These are phyloP conservation scores for Haliclona indistincta DNA, from an alignment of 37 sponge, comb jelly and placozoan species.

Conservation along the genomic window DNA sequence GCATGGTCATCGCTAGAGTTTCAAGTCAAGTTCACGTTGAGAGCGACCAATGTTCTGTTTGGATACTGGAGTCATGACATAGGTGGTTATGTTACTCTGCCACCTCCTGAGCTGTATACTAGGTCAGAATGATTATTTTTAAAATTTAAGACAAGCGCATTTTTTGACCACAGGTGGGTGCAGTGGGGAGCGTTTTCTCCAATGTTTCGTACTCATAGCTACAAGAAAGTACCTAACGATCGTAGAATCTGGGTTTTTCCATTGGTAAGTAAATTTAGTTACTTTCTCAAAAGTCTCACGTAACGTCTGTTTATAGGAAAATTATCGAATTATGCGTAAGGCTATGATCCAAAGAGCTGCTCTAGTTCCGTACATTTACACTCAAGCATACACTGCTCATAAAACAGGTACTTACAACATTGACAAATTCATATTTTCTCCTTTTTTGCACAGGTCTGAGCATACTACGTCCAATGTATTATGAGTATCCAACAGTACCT, in stretches of 20 bases:
- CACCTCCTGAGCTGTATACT: slow-evolving; percentile 75
- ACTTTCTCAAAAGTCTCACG: too few relatives aligned
- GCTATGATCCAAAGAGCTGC: slow-evolving; percentile 41
- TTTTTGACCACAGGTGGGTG: slow-evolving; percentile 52
- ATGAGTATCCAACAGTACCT: too few relatives aligned
- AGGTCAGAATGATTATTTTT: slow-evolving; percentile 14
- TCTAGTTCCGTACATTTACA: slow-evolving; percentile 76
- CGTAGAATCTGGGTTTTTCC: slow-evolving; percentile 77
- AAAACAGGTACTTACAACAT: slow-evolving; percentile 65
- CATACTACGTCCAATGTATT: too few relatives aligned
- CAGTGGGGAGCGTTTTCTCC: slow-evolving; percentile 88
- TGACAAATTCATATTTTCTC: too few relatives aligned
- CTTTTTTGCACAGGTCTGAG: too few relatives aligned
- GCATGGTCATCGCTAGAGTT: slow-evolving; percentile 64
- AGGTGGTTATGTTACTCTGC: slow-evolving; percentile 58
- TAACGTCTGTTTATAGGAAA: slow-evolving; percentile 27
- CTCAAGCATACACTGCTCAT: slow-evolving; percentile 54
- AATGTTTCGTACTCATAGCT: slow-evolving; percentile 75
- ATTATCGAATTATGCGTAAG: slow-evolving; percentile 62
- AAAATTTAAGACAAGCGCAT: too few relatives aligned
- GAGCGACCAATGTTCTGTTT: slow-evolving; percentile 70
- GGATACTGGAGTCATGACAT: slow-evolving; percentile 87
- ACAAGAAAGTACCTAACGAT: slow-evolving; percentile 49
- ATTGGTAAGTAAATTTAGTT: too few relatives aligned
- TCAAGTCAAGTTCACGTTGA: slow-evolving; percentile 79